Evolutionary conservation across 2,888 invertebrate genomes (phyloP).

Genomic region (Amorpha juglandis): DNA sequence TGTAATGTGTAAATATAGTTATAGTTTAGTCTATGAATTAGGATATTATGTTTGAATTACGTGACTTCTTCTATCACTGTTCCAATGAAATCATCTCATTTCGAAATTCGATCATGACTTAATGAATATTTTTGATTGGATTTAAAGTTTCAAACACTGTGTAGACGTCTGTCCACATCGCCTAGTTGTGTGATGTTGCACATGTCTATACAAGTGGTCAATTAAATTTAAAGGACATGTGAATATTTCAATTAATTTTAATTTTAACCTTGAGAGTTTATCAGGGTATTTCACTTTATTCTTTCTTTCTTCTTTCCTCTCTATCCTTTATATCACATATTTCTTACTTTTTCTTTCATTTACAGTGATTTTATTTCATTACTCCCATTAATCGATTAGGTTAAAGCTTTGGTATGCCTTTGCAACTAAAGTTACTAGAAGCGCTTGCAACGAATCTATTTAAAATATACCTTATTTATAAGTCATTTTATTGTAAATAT

Average conservation of each 20-base stretch:
- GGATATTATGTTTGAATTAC: slow-evolving; percentile 22
- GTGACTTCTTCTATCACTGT: slow-evolving; percentile 15
- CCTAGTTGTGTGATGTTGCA: slow-evolving; percentile 70
- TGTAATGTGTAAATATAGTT: slow-evolving; percentile 77
- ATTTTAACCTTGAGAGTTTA: neutral
- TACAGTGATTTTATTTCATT: slow-evolving; percentile 13
- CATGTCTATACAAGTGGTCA: slow-evolving; percentile 77
- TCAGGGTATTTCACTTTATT: neutral
- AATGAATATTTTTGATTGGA: slow-evolving; percentile 25
- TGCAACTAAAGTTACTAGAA: slow-evolving; percentile 57
- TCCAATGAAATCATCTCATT: slow-evolving; percentile 19
- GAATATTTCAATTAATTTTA: slow-evolving; percentile 27
- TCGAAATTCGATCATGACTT: slow-evolving; percentile 17
- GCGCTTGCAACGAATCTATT: slow-evolving; percentile 71
- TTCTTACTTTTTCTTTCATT: slow-evolving; percentile 31
- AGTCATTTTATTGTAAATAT: slow-evolving; percentile 78
- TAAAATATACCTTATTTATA: slow-evolving; percentile 67
- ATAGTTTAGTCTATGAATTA: slow-evolving; percentile 46
- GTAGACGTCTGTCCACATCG: slow-evolving; percentile 82
- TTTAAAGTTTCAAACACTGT: slow-evolving; percentile 51
- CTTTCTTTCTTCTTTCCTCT: neutral
- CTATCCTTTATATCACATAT: slow-evolving; percentile 32
- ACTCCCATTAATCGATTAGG: slow-evolving; percentile 37
- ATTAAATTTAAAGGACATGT: slow-evolving; percentile 40
- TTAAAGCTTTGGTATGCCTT: slow-evolving; percentile 55